Evolutionary conservation across 2,113 vertebrate species (phyloP).

Genomic region (Podarcis cretensis): DNA sequence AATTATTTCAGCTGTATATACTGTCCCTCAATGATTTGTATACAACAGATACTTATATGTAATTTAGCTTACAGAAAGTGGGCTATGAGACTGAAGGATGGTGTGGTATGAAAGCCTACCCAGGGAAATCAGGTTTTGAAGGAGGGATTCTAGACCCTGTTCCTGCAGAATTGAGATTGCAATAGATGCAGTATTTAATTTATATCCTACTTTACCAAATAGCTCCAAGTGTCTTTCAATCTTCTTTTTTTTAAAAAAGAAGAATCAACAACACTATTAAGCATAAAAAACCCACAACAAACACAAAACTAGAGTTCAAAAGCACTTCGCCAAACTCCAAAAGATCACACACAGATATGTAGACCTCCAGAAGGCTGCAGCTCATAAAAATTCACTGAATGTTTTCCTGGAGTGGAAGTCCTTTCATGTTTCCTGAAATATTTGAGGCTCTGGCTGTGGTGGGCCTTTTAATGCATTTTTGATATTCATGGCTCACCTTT

Average conservation of each 20-base stretch:
- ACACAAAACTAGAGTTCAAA: neutral
- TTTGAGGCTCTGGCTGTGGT: neutral
- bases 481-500: neutral
- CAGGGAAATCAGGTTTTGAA: too few relatives aligned
- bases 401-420: neutral
- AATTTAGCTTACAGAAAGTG: too few relatives aligned
- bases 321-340: neutral
- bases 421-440: constrained; percentile 10
- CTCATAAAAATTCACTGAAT: constrained; percentile 2
- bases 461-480: neutral
- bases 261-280: neutral
- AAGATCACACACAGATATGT: neutral
- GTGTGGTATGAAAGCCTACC: too few relatives aligned
- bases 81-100: too few relatives aligned
- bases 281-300: neutral
- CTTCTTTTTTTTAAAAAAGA: neutral
- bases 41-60: too few relatives aligned
- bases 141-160: neutral
- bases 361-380: neutral
- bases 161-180: too few relatives aligned
- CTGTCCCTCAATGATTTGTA: too few relatives aligned
- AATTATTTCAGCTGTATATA: too few relatives aligned
- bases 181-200: neutral
- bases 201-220: neutral
- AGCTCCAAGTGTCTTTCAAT: neutral